Evolutionary conservation across 2,797 vertebrate species (phyloP).

Genomic region (Onychomys torridus): DNA sequence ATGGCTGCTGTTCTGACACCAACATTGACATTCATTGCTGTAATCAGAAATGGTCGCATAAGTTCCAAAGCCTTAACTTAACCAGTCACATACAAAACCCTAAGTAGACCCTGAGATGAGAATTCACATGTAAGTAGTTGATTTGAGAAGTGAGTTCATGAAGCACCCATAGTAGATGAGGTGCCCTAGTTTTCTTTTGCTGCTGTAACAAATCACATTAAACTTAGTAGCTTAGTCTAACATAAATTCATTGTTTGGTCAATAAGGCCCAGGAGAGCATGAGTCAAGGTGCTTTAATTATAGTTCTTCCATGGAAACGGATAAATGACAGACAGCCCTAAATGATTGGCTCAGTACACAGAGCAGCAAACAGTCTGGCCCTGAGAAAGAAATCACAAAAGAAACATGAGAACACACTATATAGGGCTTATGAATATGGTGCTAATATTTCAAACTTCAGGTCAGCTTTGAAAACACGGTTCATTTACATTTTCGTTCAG

Average conservation of each 20-base stretch:
- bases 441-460: not conserved
- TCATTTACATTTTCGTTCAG: not conserved
- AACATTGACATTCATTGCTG: slow-evolving; percentile 98
- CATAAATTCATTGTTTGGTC: not conserved
- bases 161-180: not conserved
- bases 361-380: not conserved
- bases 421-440: not conserved
- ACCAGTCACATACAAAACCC: not conserved
- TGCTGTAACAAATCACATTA: not conserved
- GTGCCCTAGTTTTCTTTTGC: not conserved
- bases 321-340: not conserved
- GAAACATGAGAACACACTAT: not conserved
- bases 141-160: not conserved
- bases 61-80: not conserved
- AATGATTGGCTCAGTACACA: not conserved
- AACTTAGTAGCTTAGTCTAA: not conserved
- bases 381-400: not conserved
- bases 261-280: not conserved
- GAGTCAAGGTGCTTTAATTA: not conserved
- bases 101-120: not conserved
- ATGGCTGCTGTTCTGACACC: slow-evolving; percentile 94
- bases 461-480: not conserved
- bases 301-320: not conserved
- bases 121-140: not conserved
- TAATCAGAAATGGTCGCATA: slow-evolving; percentile 71